phyloP scores from a whole-genome alignment of 2,797 vertebrate genomes.

The Phrynocephalus guinanensis region DNA sequence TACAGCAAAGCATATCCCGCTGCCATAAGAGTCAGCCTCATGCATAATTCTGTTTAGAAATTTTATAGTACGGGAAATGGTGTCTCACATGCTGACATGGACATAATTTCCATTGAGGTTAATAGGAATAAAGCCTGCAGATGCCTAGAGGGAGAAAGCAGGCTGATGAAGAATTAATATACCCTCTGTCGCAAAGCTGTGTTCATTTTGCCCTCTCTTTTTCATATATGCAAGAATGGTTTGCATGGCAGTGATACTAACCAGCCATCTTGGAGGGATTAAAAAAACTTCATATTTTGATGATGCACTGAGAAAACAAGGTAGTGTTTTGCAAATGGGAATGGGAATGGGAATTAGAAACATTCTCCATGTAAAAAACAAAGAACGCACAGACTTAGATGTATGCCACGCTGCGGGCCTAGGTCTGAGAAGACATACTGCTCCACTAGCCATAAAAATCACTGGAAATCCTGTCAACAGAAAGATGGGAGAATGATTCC shows the following conservation, averaged over 20 bases:
- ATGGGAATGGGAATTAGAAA: not conserved
- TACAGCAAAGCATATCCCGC: not conserved
- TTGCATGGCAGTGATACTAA: constrained; percentile 11
- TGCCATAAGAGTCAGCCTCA: constrained; percentile 4
- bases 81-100: not conserved
- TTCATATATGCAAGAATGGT: not conserved
- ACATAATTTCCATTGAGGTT: not conserved
- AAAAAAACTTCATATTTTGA: not conserved
- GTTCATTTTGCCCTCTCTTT: not conserved
- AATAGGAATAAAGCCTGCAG: not conserved
- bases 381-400: not conserved
- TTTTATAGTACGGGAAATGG: not conserved
- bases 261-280: not conserved
- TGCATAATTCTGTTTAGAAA: constrained; percentile 18
- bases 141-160: not conserved
- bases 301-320: not conserved
- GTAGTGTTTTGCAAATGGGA: not conserved
- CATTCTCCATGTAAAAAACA: not conserved
- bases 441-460: too few species aligned
- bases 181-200: constrained; percentile 8
- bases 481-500: not conserved
- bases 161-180: constrained; percentile 21
- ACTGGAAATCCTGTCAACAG: not conserved
- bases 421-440: not conserved
- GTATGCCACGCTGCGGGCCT: not conserved